These are phyloP conservation scores for Cryptus viduatorius DNA, from an alignment of 2,888 invertebrate genomes.

Conservation along the genomic window DNA sequence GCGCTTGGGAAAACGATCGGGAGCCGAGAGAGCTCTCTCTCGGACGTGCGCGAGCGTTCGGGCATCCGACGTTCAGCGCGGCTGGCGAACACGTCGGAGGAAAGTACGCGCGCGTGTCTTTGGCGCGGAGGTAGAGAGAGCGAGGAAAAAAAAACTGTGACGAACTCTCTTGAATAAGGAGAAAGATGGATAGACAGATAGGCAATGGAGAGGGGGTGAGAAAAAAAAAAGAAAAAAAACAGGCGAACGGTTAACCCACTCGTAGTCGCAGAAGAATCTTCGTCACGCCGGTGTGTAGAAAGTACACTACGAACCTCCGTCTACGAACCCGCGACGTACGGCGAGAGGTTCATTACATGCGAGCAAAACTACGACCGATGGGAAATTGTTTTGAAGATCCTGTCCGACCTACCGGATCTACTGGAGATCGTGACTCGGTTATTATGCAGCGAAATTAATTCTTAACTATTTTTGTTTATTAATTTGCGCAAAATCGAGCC, in stretches of 20 bases:
- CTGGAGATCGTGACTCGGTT: constrained; percentile 1
- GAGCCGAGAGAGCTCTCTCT: constrained; percentile 33
- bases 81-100: constrained; percentile 34
- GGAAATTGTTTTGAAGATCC: constrained; percentile 45
- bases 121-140: constrained; percentile 17
- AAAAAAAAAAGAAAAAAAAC: constrained; percentile 20
- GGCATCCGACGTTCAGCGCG: not conserved
- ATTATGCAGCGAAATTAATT: not conserved
- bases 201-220: not conserved
- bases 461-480: no score
- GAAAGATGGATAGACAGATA: constrained; percentile 49
- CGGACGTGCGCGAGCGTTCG: not conserved
- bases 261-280: constrained; percentile 58
- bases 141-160: constrained; percentile 23
- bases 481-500: no score
- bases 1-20: constrained; percentile 54
- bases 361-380: constrained; percentile 42
- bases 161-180: constrained; percentile 26
- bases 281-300: constrained; percentile 65
- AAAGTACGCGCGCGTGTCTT: constrained; percentile 55
- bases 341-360: constrained; percentile 39
- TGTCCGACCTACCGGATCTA: constrained; percentile 25
- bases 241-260: constrained; percentile 58
- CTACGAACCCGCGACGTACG: constrained; percentile 15
- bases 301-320: constrained; percentile 38